phyloP scores from a whole-genome alignment of 2,888 invertebrate species.

The Drosophila flavopinicola region DNA sequence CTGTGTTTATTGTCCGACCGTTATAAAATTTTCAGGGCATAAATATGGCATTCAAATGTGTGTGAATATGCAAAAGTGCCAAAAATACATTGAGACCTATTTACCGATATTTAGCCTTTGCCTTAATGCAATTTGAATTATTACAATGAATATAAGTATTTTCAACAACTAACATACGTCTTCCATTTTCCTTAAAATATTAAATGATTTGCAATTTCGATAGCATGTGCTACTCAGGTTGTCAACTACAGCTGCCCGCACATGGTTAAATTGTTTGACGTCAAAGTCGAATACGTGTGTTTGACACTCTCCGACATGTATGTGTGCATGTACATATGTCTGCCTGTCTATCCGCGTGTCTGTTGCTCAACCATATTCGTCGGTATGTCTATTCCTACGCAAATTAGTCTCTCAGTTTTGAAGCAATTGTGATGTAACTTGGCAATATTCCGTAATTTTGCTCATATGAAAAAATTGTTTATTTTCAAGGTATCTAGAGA shows the following conservation, averaged over 20 bases:
- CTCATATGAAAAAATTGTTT: not conserved
- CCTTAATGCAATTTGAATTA: not conserved
- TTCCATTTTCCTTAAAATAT: not conserved
- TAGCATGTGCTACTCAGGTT: constrained; percentile 4
- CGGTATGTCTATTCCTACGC: constrained; percentile 6
- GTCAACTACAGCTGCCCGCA: constrained; percentile 11
- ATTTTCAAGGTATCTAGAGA: too few relatives aligned
- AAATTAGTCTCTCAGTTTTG: constrained; percentile 6
- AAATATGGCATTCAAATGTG: not conserved
- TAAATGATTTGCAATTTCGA: constrained; percentile 2
- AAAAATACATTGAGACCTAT: not conserved
- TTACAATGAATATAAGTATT: not conserved
- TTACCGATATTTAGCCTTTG: not conserved
- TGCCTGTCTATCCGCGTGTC: not conserved
- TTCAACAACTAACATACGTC: not conserved
- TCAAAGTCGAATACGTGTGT: constrained; percentile 16
- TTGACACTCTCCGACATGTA: constrained; percentile 13
- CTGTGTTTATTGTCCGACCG: not conserved
- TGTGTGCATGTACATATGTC: not conserved
- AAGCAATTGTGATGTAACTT: constrained; percentile 14
- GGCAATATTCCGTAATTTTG: constrained; percentile 6
- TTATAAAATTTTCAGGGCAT: not conserved
- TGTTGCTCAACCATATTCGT: constrained; percentile 5
- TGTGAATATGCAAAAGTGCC: not conserved
- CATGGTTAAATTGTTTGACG: constrained; percentile 13